phyloP scores from a whole-genome alignment of 35 echinoderm and acorn worm genomes.

The Lytechinus variegatus region DNA sequence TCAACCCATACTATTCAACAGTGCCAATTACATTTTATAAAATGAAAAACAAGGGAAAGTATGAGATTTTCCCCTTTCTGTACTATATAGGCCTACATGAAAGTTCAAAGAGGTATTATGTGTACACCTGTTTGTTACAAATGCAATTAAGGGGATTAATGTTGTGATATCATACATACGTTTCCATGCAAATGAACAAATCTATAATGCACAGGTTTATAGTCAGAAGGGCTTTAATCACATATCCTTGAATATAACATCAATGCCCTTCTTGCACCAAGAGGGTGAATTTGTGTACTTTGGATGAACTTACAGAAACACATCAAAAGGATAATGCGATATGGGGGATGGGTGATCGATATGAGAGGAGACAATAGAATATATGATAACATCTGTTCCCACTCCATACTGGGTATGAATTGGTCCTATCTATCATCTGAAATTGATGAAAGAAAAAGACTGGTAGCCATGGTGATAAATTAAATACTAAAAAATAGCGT shows the following conservation, averaged over 20 bases:
- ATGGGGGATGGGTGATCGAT: not conserved
- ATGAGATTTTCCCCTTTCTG: too few species aligned
- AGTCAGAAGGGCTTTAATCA: too few species aligned
- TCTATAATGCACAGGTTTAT: not conserved
- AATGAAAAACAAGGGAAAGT: too few species aligned
- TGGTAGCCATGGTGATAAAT: not conserved
- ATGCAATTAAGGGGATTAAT: not conserved
- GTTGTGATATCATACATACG: not conserved
- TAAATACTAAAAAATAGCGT: not conserved
- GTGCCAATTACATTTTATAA: not conserved
- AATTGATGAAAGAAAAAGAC: not conserved
- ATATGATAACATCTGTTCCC: not conserved
- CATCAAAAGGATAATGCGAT: not conserved
- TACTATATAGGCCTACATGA: too few species aligned
- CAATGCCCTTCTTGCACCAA: too few species aligned
- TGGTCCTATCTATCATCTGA: not conserved
- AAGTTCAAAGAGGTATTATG: not conserved
- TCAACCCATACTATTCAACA: not conserved
- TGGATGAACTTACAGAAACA: not conserved
- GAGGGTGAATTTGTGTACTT: not conserved
- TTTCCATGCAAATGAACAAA: not conserved
- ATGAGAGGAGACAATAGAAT: not conserved
- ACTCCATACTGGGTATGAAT: not conserved
- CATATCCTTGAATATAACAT: too few species aligned
- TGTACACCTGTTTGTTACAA: not conserved